Conservation (phyloP, 2,797 vertebrate species). For the Telmatherina bonti region DNA sequence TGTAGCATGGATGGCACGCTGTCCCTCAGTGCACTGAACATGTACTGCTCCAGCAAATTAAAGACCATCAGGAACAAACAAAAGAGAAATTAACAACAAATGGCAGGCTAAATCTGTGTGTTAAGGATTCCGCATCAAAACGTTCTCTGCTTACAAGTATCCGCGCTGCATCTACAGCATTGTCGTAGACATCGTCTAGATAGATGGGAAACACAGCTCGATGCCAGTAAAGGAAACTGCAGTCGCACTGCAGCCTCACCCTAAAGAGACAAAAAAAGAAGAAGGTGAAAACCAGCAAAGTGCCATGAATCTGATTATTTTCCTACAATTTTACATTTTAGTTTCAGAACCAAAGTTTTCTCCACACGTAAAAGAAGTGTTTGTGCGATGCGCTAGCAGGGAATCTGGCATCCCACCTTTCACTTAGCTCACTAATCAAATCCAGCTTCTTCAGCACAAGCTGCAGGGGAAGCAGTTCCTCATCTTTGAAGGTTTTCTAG, state of each 20-base stretch:
- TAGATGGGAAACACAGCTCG: constrained; percentile 97
- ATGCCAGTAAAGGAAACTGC: constrained; percentile 98
- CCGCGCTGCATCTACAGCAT: constrained; percentile 94
- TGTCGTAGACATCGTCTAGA: constrained; percentile 96
- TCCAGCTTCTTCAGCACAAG: constrained; percentile 96
- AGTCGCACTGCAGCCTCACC: constrained; percentile 92
- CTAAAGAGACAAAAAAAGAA: constrained; percentile 72
- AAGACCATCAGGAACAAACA: constrained; percentile 9
- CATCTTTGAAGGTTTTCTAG: constrained; percentile 98
- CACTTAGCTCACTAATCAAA: constrained; percentile 94
- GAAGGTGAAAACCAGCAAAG: no score
- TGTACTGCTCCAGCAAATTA: constrained; percentile 86
- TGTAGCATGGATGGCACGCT: constrained; percentile 94
- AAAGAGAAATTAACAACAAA: background rate
- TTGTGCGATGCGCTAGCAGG: background rate
- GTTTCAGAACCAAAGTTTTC: background rate
- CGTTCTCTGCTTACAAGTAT: constrained; percentile 87
- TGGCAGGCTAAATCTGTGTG: background rate
- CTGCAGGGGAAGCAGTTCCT: constrained; percentile 93
- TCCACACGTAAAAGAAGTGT: background rate
- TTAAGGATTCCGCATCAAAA: background rate
- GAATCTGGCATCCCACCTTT: constrained; percentile 82
- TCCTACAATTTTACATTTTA: no score
- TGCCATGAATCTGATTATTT: no score
- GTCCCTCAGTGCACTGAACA: constrained; percentile 96